Percentiles rank a stretch among this genome's conserved stretches.
These are phyloP conservation scores for Adelphocoris suturalis DNA, from an alignment of 2,888 invertebrate genomes.

Conservation along the genomic window DNA sequence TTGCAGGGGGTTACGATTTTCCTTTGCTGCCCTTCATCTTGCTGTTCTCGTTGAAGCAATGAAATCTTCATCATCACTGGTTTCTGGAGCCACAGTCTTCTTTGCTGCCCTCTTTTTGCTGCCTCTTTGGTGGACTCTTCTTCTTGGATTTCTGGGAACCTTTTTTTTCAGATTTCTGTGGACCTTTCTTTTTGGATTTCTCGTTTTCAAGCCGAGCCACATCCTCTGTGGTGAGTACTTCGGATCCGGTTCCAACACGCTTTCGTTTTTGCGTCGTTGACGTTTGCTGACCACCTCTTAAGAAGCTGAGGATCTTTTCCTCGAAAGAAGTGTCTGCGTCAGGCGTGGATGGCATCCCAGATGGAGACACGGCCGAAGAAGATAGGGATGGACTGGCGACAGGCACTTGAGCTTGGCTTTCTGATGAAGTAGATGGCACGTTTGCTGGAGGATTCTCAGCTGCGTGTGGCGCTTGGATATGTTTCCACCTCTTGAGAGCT, in stretches of 20 bases:
- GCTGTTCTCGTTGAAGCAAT: neutral
- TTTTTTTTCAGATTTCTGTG: neutral
- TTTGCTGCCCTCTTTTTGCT: neutral
- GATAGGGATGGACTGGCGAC: conserved; percentile 2
- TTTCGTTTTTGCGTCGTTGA: conserved; percentile 12
- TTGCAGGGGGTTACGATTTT: neutral
- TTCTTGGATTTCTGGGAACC: neutral
- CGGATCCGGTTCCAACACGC: conserved; percentile 27
- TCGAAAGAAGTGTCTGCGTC: neutral
- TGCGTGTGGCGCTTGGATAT: neutral
- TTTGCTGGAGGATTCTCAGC: conserved; percentile 8
- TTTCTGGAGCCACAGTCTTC: neutral
- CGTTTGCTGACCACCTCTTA: conserved; percentile 22
- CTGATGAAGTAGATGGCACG: neutral
- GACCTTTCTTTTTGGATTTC: conserved; percentile 19
- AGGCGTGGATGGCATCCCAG: neutral
- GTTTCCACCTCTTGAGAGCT: conserved; percentile 34
- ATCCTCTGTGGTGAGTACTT: conserved; percentile 13
- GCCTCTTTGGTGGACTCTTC: neutral
- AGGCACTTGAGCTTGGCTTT: neutral
- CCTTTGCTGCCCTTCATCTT: no score
- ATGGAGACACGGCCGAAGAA: neutral
- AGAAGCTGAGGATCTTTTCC: neutral
- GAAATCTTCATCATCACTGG: neutral
- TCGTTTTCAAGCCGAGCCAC: conserved; percentile 9